phyloP scores from a whole-genome alignment of 2,113 vertebrate species.

The Petaurus breviceps region DNA sequence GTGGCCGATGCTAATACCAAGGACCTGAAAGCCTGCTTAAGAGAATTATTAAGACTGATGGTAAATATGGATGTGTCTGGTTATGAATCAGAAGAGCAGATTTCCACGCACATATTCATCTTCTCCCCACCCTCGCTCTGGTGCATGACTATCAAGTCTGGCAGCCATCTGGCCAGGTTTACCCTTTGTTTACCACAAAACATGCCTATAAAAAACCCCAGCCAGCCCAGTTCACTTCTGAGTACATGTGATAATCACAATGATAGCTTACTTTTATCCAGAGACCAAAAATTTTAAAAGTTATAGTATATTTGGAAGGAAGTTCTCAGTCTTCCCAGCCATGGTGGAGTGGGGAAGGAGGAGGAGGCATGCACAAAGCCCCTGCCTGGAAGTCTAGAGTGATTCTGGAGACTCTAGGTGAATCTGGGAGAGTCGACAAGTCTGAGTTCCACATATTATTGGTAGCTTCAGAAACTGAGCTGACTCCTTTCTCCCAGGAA shows the following conservation, averaged over 20 bases:
- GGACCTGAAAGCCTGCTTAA: slow-evolving; percentile 13
- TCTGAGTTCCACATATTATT: not conserved
- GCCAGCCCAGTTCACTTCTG: not conserved
- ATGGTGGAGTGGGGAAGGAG: not conserved
- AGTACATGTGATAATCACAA: not conserved
- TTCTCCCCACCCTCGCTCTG: not conserved
- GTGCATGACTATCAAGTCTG: not conserved
- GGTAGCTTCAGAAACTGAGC: not conserved
- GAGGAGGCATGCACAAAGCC: not conserved
- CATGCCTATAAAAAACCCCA: not conserved
- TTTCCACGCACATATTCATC: not conserved
- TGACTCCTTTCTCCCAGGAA: not conserved
- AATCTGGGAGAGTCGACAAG: not conserved
- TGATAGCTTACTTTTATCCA: not conserved
- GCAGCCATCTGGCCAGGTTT: not conserved
- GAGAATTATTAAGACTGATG: slow-evolving; percentile 8
- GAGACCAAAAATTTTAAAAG: not conserved
- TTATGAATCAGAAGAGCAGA: not conserved
- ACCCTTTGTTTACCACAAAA: not conserved
- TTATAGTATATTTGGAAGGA: not conserved
- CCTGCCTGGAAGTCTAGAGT: not conserved
- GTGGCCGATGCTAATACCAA: not conserved
- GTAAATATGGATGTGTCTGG: not conserved
- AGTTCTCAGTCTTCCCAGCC: not conserved
- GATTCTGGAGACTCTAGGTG: not conserved